Percentiles rank a stretch among this genome's conserved stretches.
Conservation (phyloP, 2,797 vertebrate genomes). For the Sebastes hubbsi region DNA sequence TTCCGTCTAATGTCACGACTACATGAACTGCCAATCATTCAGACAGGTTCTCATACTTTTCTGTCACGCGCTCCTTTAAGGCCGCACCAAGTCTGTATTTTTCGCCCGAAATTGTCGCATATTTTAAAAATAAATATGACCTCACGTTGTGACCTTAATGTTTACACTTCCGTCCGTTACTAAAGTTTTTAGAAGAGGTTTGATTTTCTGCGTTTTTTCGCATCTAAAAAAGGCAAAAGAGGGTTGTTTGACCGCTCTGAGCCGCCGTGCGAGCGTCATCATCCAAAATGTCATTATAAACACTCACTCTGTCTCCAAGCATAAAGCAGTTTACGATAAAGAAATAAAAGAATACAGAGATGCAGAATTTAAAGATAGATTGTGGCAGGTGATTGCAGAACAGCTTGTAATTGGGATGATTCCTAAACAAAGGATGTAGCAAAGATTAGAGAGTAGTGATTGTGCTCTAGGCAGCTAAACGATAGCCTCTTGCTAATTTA, state of each 20-base stretch:
- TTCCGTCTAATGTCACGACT: rapidly evolving
- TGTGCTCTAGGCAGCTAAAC: background rate
- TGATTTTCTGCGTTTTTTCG: background rate
- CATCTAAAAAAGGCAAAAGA: background rate
- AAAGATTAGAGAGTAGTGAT: background rate
- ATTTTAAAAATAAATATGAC: background rate
- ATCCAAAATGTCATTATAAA: background rate
- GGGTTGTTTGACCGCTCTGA: background rate
- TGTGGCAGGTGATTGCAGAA: background rate
- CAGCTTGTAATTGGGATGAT: background rate
- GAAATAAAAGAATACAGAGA: background rate
- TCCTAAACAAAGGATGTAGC: no score
- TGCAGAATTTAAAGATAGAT: background rate
- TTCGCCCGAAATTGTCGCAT: background rate
- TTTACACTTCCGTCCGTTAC: background rate
- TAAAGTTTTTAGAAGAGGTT: background rate
- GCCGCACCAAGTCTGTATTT: background rate
- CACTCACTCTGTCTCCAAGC: background rate
- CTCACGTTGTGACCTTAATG: background rate
- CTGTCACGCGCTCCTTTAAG: background rate
- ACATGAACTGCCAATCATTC: background rate
- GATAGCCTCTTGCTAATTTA: no score
- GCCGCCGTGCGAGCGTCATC: background rate
- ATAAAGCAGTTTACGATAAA: background rate
- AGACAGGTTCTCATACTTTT: background rate